Conservation (phyloP, 2,113 vertebrate genomes). For the Anas platyrhynchos region DNA sequence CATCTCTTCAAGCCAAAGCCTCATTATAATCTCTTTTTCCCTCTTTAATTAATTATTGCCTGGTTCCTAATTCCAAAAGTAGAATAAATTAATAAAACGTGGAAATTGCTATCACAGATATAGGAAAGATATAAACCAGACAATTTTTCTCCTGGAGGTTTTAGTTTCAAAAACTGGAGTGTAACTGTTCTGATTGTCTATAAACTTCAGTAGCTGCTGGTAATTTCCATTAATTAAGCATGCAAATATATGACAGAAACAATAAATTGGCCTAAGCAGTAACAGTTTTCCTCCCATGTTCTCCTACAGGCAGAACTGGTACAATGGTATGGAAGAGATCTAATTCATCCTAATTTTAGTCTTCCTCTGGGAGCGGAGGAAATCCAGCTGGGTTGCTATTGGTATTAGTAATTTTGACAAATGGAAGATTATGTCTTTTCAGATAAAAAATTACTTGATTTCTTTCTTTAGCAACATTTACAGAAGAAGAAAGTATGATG, state of each 20-base stretch:
- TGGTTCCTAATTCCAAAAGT: not conserved
- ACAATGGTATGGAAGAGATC: not conserved
- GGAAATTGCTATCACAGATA: not conserved
- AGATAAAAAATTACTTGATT: not conserved
- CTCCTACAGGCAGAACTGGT: not conserved
- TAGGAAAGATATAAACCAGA: not conserved
- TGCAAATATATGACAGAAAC: slow-evolving; percentile 45
- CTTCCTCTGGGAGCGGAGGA: slow-evolving; percentile 23
- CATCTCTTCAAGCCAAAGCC: not conserved
- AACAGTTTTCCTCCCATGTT: slow-evolving; percentile 41
- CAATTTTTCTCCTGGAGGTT: slow-evolving; percentile 13
- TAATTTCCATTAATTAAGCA: slow-evolving; percentile 64
- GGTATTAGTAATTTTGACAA: not conserved
- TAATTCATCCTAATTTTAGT: slow-evolving; percentile 24
- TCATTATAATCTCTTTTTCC: not conserved
- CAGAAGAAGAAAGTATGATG: not conserved
- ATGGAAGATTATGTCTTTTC: not conserved
- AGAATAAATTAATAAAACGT: slow-evolving; percentile 8
- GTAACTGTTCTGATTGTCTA: slow-evolving; percentile 37
- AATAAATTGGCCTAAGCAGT: slow-evolving; percentile 62
- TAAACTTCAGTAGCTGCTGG: slow-evolving; percentile 38
- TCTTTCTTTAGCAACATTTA: not conserved
- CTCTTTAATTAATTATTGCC: not conserved
- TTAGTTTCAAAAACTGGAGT: slow-evolving; percentile 30
- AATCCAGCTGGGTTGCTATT: not conserved